These are phyloP conservation scores for Patella ulyssiponensis DNA, from an alignment of 2,888 invertebrate species.

Conservation along the genomic window DNA sequence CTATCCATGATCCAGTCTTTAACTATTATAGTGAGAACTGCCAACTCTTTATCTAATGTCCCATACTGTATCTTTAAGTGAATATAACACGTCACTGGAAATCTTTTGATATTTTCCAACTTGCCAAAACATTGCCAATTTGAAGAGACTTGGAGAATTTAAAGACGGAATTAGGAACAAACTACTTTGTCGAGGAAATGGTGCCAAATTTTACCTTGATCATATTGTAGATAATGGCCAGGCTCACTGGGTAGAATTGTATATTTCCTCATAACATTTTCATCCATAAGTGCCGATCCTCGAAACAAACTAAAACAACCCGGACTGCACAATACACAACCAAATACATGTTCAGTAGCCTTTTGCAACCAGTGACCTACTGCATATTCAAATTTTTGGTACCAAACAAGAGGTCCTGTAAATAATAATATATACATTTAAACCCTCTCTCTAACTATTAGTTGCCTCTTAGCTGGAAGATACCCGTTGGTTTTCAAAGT, in stretches of 20 bases:
- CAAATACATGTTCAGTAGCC: constrained; percentile 99
- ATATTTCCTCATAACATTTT: constrained; percentile 97
- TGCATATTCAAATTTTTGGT: constrained; percentile 99
- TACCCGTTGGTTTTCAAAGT: no score
- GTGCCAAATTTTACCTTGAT: constrained; percentile 81
- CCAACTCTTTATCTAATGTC: no score
- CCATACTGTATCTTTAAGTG: no score
- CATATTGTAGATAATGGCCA: constrained; percentile 97
- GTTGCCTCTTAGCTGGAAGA: no score
- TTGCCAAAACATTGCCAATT: not conserved
- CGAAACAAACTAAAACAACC: constrained; percentile 96
- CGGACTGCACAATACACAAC: constrained; percentile 94
- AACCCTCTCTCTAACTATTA: no score
- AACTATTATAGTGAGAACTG: no score
- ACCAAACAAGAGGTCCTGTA: constrained; percentile 97
- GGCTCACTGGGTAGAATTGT: constrained; percentile 93
- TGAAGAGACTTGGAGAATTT: not conserved
- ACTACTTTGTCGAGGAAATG: no score
- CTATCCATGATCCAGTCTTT: no score
- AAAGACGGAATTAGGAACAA: not conserved
- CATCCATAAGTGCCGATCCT: constrained; percentile 98
- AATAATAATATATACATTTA: no score
- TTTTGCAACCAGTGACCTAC: constrained; percentile 99
- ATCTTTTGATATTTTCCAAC: no score
- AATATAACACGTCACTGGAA: no score